A percentile compares a stretch with the other conserved stretches of the same genome.
Conservation (phyloP, 2,797 vertebrate species). For the Melopsittacus undulatus region DNA sequence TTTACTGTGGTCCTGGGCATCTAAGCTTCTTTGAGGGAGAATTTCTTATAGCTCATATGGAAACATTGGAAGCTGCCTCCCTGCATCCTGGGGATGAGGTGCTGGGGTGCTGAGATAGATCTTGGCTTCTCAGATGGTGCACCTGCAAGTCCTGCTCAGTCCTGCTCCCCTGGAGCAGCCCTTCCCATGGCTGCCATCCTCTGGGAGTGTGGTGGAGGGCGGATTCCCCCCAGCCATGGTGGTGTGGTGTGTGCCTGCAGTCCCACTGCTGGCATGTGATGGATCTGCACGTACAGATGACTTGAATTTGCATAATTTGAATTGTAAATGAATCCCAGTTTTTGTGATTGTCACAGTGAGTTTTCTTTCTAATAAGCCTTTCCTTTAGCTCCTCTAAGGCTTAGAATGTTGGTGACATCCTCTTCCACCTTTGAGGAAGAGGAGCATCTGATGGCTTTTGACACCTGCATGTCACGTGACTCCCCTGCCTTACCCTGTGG, state of each 20-base stretch:
- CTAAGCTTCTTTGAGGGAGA: background rate
- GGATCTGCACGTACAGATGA: background rate
- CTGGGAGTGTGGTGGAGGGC: accelerated
- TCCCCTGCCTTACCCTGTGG: background rate
- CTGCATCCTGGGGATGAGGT: accelerated
- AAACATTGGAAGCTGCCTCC: background rate
- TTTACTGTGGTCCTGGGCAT: background rate
- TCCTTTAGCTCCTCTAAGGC: constrained; percentile 9
- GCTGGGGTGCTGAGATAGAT: background rate
- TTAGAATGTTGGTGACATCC: background rate
- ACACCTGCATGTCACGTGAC: background rate
- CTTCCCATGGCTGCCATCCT: accelerated
- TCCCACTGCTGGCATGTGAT: background rate
- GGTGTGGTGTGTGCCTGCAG: background rate
- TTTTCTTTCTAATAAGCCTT: constrained; percentile 26
- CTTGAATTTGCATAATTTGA: constrained; percentile 54
- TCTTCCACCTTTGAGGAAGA: background rate
- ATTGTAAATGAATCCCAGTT: constrained; percentile 46
- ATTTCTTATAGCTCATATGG: background rate
- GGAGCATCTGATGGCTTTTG: background rate
- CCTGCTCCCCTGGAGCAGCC: accelerated
- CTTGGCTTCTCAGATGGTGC: background rate
- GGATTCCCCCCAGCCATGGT: background rate
- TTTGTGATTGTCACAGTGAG: constrained; percentile 6
- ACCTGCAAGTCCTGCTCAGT: background rate